Percentiles rank a stretch among this genome's conserved stretches.
phyloP scores from a whole-genome alignment of 37 sponge, comb jelly and placozoan genomes.

The Dysidea cf. avara region DNA sequence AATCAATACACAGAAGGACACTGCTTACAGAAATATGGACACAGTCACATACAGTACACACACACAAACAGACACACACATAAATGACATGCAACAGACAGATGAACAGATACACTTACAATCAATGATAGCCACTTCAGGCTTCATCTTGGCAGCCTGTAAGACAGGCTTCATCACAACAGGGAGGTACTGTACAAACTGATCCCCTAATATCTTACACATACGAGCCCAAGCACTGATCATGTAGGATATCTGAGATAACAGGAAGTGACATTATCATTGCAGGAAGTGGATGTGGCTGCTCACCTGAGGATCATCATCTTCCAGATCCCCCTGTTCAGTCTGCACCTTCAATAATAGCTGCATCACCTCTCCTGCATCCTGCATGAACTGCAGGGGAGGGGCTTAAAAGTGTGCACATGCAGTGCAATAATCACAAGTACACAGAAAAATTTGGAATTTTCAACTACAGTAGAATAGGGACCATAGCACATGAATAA shows the following conservation, averaged over 20 bases:
- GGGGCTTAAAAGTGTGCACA: no score
- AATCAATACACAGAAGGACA: background rate
- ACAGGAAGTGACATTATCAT: background rate
- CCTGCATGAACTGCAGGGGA: conserved; percentile 86
- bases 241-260: conserved; percentile 90
- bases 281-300: background rate
- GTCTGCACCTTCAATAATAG: conserved; percentile 91
- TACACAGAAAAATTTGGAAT: no score
- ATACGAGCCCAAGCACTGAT: conserved; percentile 98
- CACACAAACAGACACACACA: background rate
- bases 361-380: conserved; percentile 94
- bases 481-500: no score
- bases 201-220: conserved; percentile 93
- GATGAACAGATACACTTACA: conserved; percentile 45
- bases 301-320: conserved; percentile 83
- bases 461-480: no score
- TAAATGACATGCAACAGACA: background rate
- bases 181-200: conserved; percentile 93
- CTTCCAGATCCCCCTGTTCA: conserved; percentile 75
- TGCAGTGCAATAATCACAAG: no score
- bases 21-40: conserved; percentile 1
- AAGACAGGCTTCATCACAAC: conserved; percentile 93
- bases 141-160: conserved; percentile 87
- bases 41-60: background rate
- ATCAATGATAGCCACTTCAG: conserved; percentile 92